phyloP scores from a whole-genome alignment of 1,140 invertebrate genomes.

The Antheraea mylitta region DNA sequence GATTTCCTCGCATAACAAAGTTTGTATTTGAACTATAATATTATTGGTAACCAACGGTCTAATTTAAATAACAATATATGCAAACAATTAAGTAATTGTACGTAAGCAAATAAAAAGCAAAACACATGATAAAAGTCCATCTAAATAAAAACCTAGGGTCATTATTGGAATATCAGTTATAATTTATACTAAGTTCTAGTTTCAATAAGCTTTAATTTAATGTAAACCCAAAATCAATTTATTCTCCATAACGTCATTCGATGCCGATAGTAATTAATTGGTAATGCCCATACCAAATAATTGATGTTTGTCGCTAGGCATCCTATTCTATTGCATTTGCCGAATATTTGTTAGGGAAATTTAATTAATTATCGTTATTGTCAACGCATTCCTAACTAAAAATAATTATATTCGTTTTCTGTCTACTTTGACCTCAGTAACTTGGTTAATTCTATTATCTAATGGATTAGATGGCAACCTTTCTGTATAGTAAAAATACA shows the following conservation, averaged over 20 bases:
- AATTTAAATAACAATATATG: no score
- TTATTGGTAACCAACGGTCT: background rate
- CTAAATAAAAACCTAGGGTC: no score
- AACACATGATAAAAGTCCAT: no score
- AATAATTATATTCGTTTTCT: background rate
- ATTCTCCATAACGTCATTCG: background rate
- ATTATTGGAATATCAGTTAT: no score
- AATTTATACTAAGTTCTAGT: background rate
- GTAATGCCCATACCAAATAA: background rate
- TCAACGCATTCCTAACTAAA: background rate
- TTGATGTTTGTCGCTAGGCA: background rate
- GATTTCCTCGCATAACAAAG: slow-evolving; percentile 4
- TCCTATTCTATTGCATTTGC: no score
- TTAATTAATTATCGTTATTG: slow-evolving; percentile 1
- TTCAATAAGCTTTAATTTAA: background rate
- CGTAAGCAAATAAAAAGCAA: no score
- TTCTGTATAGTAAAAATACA: background rate
- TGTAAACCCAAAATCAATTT: background rate
- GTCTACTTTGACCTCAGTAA: background rate
- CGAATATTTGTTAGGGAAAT: background rate
- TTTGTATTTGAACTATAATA: background rate
- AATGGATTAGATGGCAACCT: background rate
- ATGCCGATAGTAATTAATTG: background rate
- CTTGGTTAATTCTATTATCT: background rate
- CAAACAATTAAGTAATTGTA: no score